These are phyloP conservation scores for Chromis chromis DNA, from an alignment of 2,797 vertebrate species.

Conservation along the genomic window DNA sequence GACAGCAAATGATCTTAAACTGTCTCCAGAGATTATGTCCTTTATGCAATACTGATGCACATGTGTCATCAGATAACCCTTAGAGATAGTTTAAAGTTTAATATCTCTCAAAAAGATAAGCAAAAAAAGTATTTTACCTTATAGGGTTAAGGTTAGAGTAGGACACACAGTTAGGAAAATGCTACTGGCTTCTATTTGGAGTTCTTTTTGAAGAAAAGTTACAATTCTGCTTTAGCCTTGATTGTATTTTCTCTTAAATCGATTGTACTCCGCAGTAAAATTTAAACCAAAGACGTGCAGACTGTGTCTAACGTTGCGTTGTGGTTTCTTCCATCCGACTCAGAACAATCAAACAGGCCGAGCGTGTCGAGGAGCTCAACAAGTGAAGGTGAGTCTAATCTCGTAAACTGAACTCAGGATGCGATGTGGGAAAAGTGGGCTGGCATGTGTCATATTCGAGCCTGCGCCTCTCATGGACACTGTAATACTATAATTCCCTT, in stretches of 20 bases:
- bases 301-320: slow-evolving; percentile 4
- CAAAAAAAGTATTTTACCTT: neutral
- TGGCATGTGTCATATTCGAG: slow-evolving; percentile 41
- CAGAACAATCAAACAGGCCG: slow-evolving; percentile 76
- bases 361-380: slow-evolving; percentile 76
- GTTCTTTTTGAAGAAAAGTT: neutral
- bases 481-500: slow-evolving; percentile 54
- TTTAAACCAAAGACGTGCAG: neutral
- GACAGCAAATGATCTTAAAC: slow-evolving; percentile 23
- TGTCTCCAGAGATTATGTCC: slow-evolving; percentile 1
- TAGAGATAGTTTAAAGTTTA: slow-evolving; percentile 5
- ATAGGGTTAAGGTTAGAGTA: no score
- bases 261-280: neutral
- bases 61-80: neutral
- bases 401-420: slow-evolving; percentile 12
- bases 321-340: slow-evolving; percentile 25
- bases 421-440: slow-evolving; percentile 7
- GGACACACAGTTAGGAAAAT: neutral
- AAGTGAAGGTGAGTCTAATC: slow-evolving; percentile 65
- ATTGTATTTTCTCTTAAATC: neutral
- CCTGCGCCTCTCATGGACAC: slow-evolving; percentile 28
- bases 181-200: neutral
- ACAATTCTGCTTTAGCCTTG: neutral
- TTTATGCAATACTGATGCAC: slow-evolving; percentile 21
- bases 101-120: neutral